Evolutionary conservation across 1,140 invertebrate species (phyloP).

Genomic region (Plectrocnemia conspersa): DNA sequence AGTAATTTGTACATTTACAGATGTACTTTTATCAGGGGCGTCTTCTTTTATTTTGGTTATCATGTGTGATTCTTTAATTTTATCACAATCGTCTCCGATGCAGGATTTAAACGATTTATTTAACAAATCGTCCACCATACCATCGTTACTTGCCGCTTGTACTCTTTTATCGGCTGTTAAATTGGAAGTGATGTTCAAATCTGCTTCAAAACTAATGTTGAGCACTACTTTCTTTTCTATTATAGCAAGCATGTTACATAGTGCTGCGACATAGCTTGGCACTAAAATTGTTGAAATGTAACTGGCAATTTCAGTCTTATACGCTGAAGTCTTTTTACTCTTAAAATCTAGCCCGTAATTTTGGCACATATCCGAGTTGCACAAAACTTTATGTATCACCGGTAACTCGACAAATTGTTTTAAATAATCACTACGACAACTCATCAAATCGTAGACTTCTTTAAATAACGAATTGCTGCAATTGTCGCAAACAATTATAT

Average conservation of each 20-base stretch:
- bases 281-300: constrained; percentile 60
- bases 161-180: constrained; percentile 44
- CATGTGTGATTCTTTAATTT: constrained; percentile 10
- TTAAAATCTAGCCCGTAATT: constrained; percentile 58
- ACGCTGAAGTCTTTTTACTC: constrained; percentile 48
- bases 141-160: constrained; percentile 11
- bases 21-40: no score
- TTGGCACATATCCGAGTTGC: constrained; percentile 53
- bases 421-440: constrained; percentile 56
- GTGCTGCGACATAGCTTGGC: constrained; percentile 64
- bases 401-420: constrained; percentile 52
- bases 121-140: constrained; percentile 21
- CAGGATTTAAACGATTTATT: constrained; percentile 28
- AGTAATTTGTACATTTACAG: no score
- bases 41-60: no score
- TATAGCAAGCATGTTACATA: constrained; percentile 68
- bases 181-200: constrained; percentile 49
- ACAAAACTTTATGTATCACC: constrained; percentile 54
- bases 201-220: constrained; percentile 55
- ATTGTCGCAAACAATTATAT: constrained; percentile 65
- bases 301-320: constrained; percentile 45
- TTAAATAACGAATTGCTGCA: constrained; percentile 62
- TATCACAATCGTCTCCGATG: constrained; percentile 19
- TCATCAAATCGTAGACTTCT: constrained; percentile 61
- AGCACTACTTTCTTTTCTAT: constrained; percentile 63